phyloP scores from a whole-genome alignment of 2,113 vertebrate genomes.

The Notarius quadriscutis region DNA sequence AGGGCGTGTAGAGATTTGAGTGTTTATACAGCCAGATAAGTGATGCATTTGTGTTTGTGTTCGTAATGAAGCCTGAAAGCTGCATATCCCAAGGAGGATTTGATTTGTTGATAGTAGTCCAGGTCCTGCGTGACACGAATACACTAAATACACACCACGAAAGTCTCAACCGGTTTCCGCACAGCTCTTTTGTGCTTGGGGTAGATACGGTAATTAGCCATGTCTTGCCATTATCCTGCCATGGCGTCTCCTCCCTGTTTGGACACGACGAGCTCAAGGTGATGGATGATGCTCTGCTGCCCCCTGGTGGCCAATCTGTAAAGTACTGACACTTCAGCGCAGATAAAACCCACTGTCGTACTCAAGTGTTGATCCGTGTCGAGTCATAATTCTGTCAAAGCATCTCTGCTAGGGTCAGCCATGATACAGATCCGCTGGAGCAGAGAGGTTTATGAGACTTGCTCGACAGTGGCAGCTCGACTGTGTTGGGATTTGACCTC shows the following conservation, averaged over 20 bases:
- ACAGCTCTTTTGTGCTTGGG: neutral
- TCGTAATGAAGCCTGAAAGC: neutral
- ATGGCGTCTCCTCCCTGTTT: neutral
- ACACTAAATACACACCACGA: conserved; percentile 12
- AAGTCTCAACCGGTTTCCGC: neutral
- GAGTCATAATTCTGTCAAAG: too few species aligned
- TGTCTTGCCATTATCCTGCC: neutral
- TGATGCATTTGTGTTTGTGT: neutral
- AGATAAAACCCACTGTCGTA: neutral
- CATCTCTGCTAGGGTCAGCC: too few species aligned
- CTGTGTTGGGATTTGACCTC: neutral
- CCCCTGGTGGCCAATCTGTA: neutral
- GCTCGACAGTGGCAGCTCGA: neutral
- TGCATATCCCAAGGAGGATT: neutral
- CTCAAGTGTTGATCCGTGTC: neutral
- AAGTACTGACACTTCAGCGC: neutral
- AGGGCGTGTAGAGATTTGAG: conserved; percentile 4
- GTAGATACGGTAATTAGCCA: conserved; percentile 7
- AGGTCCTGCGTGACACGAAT: neutral
- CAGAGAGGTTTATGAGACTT: neutral
- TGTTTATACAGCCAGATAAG: neutral
- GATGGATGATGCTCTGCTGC: neutral
- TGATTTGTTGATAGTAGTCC: conserved; percentile 3
- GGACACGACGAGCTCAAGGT: neutral
- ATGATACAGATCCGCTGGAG: neutral